Base-by-base conservation (phyloP, 2,113 vertebrate species). In the Macquaria australasica region DNA sequence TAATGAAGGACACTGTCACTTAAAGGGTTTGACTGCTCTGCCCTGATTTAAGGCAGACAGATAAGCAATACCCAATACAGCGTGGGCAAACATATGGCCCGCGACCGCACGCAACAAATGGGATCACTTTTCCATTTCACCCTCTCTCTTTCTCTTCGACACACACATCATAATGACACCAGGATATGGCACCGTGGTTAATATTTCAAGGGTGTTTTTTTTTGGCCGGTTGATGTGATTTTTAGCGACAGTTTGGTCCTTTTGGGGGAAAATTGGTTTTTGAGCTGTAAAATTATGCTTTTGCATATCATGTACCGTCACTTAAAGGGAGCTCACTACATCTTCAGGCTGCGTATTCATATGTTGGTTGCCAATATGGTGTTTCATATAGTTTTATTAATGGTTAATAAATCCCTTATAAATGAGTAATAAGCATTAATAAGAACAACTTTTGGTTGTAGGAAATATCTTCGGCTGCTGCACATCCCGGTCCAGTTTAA, bases 1-100 rank as follows among this genome's bases (percentile, higher is more conserved):
- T 90, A 94, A 93, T 53, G 15, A 87, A 92, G 89, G 89, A 60
- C 83, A 76, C 18, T 43, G 70, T 73, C 84, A 80, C 79, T 89
- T 84, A 89, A 88, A 87, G 58, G 74, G 58, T 66, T 80, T 73
- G 73, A 79, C 59, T 74, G 82, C 56, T 69, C 55, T 88, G 90
- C 34, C 84, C 81, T 89, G 75, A 80, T 91, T 93, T 53, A 81
- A 82, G 39, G 25, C 84, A 25, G 80, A 43, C 81, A 85, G 58
- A 93, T 93, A 31, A 87, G 68, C 81, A 72, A 80, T 69, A 87
- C 39, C 90, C 88, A 37, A 85, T 92, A 84, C 60, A 63, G 64
- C n/a, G 39, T 2, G 68, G 37, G 1, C 1, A 56, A 28, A 83
- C 81, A 69, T 79, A 15, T 77, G 55, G 74, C 34, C 73, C 10